Evolutionary conservation across 2,797 vertebrate genomes (phyloP).

Genomic region (Scolopax bukidnonensis): DNA sequence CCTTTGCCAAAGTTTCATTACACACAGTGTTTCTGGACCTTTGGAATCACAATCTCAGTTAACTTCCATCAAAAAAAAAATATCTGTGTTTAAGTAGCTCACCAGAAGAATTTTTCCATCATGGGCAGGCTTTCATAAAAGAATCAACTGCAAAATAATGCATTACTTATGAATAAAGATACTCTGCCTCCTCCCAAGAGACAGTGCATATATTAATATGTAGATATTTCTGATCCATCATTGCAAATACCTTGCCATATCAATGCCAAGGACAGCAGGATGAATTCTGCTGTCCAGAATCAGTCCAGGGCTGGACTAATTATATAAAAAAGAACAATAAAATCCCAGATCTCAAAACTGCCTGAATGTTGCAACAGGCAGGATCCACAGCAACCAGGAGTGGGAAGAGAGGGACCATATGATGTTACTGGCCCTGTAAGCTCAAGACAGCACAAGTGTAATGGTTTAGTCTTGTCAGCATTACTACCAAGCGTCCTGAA

Average conservation of each 20-base stretch:
- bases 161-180: background rate
- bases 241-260: background rate
- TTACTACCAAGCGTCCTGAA: background rate
- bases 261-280: background rate
- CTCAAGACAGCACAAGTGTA: background rate
- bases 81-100: background rate
- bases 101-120: background rate
- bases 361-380: background rate
- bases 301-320: background rate
- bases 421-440: background rate
- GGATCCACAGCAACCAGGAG: background rate
- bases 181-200: background rate
- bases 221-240: background rate
- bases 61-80: background rate
- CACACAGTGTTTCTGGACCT: background rate
- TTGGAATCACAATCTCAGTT: background rate
- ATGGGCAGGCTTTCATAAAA: background rate
- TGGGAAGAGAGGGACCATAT: background rate
- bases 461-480: background rate
- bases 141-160: background rate
- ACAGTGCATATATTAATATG: no score
- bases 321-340: background rate
- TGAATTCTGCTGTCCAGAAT: background rate
- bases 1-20: constrained; percentile 53
- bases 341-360: background rate